Evolutionary conservation across 2,113 vertebrate species (phyloP), one percentile per base, ranked within the genome.

Genomic region (Aspiorhynchus laticeps): DNA sequence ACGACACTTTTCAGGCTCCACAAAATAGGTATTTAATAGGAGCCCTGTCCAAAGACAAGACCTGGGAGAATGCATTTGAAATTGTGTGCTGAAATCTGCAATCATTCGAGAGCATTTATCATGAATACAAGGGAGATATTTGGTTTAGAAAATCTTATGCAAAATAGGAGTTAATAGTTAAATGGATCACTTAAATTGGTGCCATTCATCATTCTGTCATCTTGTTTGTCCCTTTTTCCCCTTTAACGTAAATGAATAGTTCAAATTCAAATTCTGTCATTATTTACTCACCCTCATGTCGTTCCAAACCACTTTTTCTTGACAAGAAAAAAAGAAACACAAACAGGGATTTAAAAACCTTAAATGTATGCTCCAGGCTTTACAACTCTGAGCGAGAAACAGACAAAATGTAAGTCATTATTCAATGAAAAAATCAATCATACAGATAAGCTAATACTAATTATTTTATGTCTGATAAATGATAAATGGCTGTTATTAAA

Each of bases 1-100:
- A 31, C 15, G 15, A 65, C 79, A 43, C 59, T 81, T 65, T 63
- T 80, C 53, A 65, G 38, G 38, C 53, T 63, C 11, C 19, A 24
- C 46, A 80, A 80, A 80, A 80, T 80, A 80, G 78, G 51, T 41
- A 28, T 81, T 43, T 81, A 65, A 81, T 81, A 21, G 59, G 8
- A 41, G 36, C 5, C 59, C 80, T 17, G 80, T 65, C 80, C n/a
- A 81, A 81, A 81, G n/a, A 19, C 36, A 65, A 81, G 59, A 81
- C 80, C 38, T 46, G 67, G 56, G n/a, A 81, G 59, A 65, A 65
- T 81, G 17, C 59, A 28, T 43, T 43, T 81, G 33, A 46, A 65
- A 41, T 59, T 24, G 21, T 38, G 51, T n/a, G 77, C 77, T 7
- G 5, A 80, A 59, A 59, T 36, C 51, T 56, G 46, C 48, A 53